A percentile compares a stretch with the other conserved stretches of the same genome.
Evolutionary conservation across 2,113 vertebrate genomes (phyloP).

Genomic region (Anolis sagrei): DNA sequence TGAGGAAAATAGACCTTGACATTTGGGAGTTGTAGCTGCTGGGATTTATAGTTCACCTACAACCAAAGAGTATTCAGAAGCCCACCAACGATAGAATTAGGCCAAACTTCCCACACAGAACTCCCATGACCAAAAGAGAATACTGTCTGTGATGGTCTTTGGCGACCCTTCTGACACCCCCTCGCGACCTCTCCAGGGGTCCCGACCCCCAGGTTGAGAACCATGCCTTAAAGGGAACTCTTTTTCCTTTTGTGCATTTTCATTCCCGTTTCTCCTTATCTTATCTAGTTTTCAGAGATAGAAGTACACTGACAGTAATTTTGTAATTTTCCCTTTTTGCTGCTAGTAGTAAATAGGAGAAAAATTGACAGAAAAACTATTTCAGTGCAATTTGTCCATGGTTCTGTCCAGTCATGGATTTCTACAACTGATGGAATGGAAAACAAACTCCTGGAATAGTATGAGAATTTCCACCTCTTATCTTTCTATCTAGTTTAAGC

Average conservation of each 20-base stretch:
- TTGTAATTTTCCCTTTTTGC: slow-evolving; percentile 48
- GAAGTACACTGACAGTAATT: slow-evolving; percentile 66
- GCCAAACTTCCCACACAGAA: too few relatives aligned
- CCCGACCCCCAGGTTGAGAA: too few relatives aligned
- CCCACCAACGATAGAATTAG: too few relatives aligned
- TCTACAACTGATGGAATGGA: not conserved
- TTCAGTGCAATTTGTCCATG: slow-evolving; percentile 14
- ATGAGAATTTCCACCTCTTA: not conserved
- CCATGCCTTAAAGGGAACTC: slow-evolving; percentile 33
- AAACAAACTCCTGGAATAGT: not conserved
- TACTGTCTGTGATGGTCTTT: too few relatives aligned
- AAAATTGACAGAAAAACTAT: slow-evolving; percentile 33
- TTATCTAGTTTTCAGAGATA: slow-evolving; percentile 56
- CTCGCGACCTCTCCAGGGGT: too few relatives aligned
- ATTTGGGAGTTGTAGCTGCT: too few relatives aligned
- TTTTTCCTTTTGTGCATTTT: not conserved
- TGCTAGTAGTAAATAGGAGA: slow-evolving; percentile 40
- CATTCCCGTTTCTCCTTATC: slow-evolving; percentile 28
- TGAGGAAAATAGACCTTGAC: too few relatives aligned
- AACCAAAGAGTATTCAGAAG: too few relatives aligned
- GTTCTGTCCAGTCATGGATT: not conserved
- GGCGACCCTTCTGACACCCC: too few relatives aligned
- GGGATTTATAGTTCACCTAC: too few relatives aligned
- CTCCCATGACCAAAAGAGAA: too few relatives aligned
- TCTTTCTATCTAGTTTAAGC: not conserved